Base-by-base conservation (phyloP, 2,113 vertebrate species). In the Embiotoca jacksoni region DNA sequence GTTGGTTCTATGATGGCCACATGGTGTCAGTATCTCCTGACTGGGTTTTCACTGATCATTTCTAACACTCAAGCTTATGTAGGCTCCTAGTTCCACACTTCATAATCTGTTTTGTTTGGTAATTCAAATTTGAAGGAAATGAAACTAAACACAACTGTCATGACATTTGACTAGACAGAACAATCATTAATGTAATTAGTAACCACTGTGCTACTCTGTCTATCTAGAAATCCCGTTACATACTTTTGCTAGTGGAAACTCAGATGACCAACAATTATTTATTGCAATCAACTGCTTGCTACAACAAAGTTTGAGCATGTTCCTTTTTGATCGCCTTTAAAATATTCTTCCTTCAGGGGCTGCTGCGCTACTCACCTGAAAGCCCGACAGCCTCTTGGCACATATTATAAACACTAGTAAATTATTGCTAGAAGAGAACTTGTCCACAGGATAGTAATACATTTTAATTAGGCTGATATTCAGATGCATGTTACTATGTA, bases 301-400 rank as follows among this genome's bases (percentile, higher is more conserved):
- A 31, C 10, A 7, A 55, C 37, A 62, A n/a, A 15, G 63, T 49
- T 23, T 62, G 8, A 84, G 78, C 85, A 47, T 79, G 89, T 78
- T 77, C 30, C 62, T 46, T 77, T 80, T 69, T 56, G 78, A 73
- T 30, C 35, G 32, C 60, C 61, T 32, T 39, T 14, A 67, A 53
- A 41, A 41, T 11, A 13, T 32, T 71, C 61, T 72, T 58, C 46
- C 54, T 64, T 46, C 75, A 78, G 53, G 57, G 71, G 58, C 56
- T 53, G 72, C 41, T 67, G 41, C 13, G 10, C 41, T 3, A 44
- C 41, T 44, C 2, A 52, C 68, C 36, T 56, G 52, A 15, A 36
- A 78, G 67, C 53, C 1, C 56, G 69, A 75, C 56, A 57, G 8
- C 6, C 61, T 55, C 61, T 80, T 85, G 73, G 79, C 81, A 33